Conservation (phyloP, 2,797 vertebrate genomes). For the Pseudotriccus pelzelni region DNA sequence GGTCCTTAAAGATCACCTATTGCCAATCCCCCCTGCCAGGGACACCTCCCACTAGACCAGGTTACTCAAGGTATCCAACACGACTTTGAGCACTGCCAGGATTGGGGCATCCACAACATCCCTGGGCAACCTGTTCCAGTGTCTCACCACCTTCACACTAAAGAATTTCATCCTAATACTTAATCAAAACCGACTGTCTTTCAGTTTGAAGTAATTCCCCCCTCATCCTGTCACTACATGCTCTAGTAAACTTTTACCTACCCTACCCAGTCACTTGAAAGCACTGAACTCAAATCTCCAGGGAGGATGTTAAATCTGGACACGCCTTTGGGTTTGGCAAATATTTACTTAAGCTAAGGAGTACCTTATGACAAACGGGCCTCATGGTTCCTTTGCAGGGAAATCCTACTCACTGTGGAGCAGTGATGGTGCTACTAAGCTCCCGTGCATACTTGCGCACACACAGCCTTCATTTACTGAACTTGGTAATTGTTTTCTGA, state of each 20-base stretch:
- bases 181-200: too few relatives aligned
- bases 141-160: too few relatives aligned
- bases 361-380: not conserved
- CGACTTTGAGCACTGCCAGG: too few relatives aligned
- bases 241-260: not conserved
- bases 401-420: not conserved
- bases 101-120: too few relatives aligned
- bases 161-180: too few relatives aligned
- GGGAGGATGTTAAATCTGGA: not conserved
- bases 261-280: not conserved
- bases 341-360: not conserved
- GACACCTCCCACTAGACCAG: too few relatives aligned
- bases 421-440: not conserved
- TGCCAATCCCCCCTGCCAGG: too few relatives aligned
- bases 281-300: not conserved
- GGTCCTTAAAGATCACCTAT: not conserved
- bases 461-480: not conserved
- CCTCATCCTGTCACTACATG: too few relatives aligned
- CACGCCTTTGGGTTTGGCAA: not conserved
- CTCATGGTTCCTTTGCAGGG: not conserved
- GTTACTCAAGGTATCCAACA: too few relatives aligned
- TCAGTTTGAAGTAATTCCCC: too few relatives aligned
- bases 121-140: too few relatives aligned
- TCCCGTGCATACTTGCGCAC: not conserved
- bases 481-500: not conserved